Evolutionary conservation across 2,113 vertebrate genomes (phyloP), one percentile per base, ranked within the genome.

Genomic region (Struthidea cinerea): DNA sequence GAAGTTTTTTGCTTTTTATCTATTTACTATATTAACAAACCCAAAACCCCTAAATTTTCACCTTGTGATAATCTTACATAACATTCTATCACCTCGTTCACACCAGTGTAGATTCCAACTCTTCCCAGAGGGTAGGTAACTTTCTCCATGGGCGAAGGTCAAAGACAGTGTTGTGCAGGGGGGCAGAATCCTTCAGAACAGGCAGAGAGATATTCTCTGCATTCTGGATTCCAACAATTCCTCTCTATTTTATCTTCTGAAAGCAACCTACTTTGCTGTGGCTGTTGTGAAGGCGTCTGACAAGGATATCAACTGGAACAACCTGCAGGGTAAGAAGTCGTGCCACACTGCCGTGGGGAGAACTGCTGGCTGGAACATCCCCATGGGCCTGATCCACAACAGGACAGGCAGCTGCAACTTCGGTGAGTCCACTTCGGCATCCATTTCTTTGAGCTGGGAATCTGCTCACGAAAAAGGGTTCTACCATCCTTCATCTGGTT

Each of bases 351-450:
- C 97, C 2, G 27, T 99, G 0, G 98, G 98, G 55, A 98, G 98
- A 53, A 99, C 97, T 3, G 98, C 98, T n/a, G 99, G 99, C 76
- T 99, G 99, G 99, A 98, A 98, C 87, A 60, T 99, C 39, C 99
- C 99, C 68, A 98, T 99, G 98, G 97, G 98, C 24, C 92, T 96
- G 49, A 97, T 99, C 93, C 94, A 98, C 90, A 95, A 95, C 30
- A 16, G 26, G 4, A 98, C 91, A 0, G 22, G 86, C 1, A 97
- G 87, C 86, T 99, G 99, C 88, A 87, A 98, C 61, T 97, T 99
- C 0, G 94, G 99, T 99, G 90, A 98, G 98, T 97, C 13, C 7
- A 16, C 8, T 24, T 16, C 6, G 32, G 33, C 30, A 56, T 5
- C 27, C 11, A 0, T 30, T 44, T 35, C 39, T 91, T 68, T 2